These are phyloP conservation scores for Apis cerana DNA, from an alignment of 1,140 invertebrate species.

Conservation along the genomic window DNA sequence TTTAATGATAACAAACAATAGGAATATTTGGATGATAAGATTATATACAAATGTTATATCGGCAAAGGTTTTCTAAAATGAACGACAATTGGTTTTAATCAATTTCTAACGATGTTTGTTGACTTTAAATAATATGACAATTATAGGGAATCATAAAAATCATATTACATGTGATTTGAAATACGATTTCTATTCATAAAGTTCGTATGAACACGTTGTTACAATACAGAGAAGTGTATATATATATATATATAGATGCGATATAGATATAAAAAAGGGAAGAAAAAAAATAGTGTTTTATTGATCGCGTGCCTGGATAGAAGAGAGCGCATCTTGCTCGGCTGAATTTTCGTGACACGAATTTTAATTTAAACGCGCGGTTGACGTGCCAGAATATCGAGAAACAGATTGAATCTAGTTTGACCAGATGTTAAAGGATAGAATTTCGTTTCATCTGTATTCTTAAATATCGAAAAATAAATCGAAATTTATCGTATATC, in stretches of 20 bases:
- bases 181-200: background rate
- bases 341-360: conserved; percentile 19
- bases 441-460: background rate
- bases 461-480: conserved; percentile 14
- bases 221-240: too few species aligned
- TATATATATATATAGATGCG: background rate
- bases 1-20: too few species aligned
- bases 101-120: too few species aligned
- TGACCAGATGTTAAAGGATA: too few species aligned
- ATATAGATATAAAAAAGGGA: background rate
- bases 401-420: conserved; percentile 1
- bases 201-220: background rate
- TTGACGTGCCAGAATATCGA: background rate
- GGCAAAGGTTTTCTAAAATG: too few species aligned
- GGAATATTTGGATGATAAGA: too few species aligned
- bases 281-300: background rate
- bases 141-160: too few species aligned
- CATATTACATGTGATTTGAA: too few species aligned
- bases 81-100: too few species aligned
- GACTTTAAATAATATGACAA: too few species aligned
- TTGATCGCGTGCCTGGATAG: background rate
- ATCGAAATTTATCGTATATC: background rate
- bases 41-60: too few species aligned
- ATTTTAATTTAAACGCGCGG: conserved; percentile 21
- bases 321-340: background rate